A percentile compares a stretch with the other conserved stretches of the same genome.
These are phyloP conservation scores for Lethocerus indicus DNA, from an alignment of 1,140 invertebrate genomes.

Conservation along the genomic window DNA sequence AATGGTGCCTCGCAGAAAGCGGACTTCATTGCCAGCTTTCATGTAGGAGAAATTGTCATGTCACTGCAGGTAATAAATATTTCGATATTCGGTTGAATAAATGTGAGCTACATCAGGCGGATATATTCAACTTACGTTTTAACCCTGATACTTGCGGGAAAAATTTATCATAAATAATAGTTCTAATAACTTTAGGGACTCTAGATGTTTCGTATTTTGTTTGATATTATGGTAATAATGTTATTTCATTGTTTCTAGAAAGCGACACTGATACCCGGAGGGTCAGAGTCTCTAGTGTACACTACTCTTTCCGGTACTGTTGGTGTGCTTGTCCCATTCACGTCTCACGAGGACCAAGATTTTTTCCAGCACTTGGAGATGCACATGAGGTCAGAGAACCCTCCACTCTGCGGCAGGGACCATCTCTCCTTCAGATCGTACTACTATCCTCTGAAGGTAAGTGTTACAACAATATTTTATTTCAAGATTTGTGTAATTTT, in stretches of 20 bases:
- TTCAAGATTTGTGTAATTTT: no score
- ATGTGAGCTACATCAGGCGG: neutral
- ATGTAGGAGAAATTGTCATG: conserved; percentile 88
- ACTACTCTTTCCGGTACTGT: conserved; percentile 90
- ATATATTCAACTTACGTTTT: neutral
- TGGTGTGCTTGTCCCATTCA: conserved; percentile 93
- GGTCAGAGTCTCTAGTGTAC: conserved; percentile 90
- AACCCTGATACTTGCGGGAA: neutral
- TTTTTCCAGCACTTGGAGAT: conserved; percentile 99
- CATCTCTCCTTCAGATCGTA: conserved; percentile 94
- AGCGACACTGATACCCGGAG: conserved; percentile 91
- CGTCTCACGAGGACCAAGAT: conserved; percentile 95
- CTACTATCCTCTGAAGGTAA: conserved; percentile 92
- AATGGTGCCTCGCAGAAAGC: conserved; percentile 97
- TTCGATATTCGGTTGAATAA: no score
- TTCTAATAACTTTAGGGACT: neutral
- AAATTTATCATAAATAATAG: neutral
- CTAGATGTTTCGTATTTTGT: neutral
- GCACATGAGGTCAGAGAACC: conserved; percentile 96
- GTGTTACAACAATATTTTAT: conserved; percentile 8
- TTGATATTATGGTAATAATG: neutral
- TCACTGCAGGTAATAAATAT: conserved; percentile 40
- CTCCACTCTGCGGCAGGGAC: conserved; percentile 90
- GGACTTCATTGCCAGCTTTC: conserved; percentile 81
- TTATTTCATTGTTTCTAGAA: conserved; percentile 37